phyloP scores from a whole-genome alignment of 2,888 invertebrate genomes.

The Eremobia ochroleuca region DNA sequence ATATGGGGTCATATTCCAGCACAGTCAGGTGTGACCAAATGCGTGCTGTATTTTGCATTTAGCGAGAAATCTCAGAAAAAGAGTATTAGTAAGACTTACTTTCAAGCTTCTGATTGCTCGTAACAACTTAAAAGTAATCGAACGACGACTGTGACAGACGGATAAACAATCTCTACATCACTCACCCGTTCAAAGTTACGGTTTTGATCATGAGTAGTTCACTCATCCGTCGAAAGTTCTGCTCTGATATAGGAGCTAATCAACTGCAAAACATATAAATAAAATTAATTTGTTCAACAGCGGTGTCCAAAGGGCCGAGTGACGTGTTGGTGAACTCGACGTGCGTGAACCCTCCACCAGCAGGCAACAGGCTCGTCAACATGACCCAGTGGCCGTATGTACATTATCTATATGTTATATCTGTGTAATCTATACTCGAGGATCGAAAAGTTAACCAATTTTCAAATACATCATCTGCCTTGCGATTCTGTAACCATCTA shows the following conservation, averaged over 20 bases:
- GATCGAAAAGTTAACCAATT: not conserved
- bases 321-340: conserved; percentile 87
- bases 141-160: not conserved
- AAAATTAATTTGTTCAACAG: conserved; percentile 68
- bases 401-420: conserved; percentile 30
- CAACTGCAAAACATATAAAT: conserved; percentile 6
- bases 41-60: not conserved
- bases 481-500: too few relatives aligned
- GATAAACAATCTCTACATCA: not conserved
- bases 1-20: not conserved
- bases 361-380: conserved; percentile 84
- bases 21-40: not conserved
- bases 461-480: too few relatives aligned
- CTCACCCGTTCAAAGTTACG: not conserved
- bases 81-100: not conserved
- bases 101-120: too few relatives aligned
- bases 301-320: conserved; percentile 84
- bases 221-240: not conserved
- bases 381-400: conserved; percentile 89
- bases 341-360: conserved; percentile 82
- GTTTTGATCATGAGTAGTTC: not conserved
- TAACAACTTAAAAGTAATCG: not conserved
- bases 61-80: not conserved
- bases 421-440: conserved; percentile 14
- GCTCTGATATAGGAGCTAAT: not conserved